Conservation (phyloP, 2,113 vertebrate species). For the Phocoena phocoena region DNA sequence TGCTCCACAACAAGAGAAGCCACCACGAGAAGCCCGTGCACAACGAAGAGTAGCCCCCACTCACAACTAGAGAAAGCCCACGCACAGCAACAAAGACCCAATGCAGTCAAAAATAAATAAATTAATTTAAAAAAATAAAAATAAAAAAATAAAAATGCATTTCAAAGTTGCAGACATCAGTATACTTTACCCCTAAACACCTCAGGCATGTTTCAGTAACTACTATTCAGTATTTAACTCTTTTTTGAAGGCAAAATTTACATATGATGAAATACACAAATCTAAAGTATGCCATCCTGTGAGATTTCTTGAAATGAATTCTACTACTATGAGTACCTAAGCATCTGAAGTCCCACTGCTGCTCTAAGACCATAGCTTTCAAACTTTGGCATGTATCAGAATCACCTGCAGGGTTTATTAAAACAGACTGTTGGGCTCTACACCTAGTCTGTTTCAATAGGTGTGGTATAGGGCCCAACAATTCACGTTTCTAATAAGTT, state of each 20-base stretch:
- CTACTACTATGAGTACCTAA: not conserved
- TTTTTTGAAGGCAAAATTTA: not conserved
- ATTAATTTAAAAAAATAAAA: too few species aligned
- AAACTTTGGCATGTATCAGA: not conserved
- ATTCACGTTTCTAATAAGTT: not conserved
- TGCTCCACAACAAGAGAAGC: too few species aligned
- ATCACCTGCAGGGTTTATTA: not conserved
- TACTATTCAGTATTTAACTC: not conserved
- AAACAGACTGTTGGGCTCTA: not conserved
- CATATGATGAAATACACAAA: not conserved
- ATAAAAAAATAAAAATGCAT: not conserved
- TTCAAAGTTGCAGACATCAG: not conserved
- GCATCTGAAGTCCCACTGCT: not conserved
- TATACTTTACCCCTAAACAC: not conserved
- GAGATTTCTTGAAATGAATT: not conserved
- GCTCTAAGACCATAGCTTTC: not conserved
- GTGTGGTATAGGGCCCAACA: not conserved
- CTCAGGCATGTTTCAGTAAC: not conserved
- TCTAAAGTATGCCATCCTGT: not conserved
- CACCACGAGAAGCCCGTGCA: too few species aligned
- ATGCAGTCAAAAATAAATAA: too few species aligned
- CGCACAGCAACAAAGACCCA: too few species aligned
- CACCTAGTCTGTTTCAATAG: not conserved
- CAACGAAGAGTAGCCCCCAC: too few species aligned
- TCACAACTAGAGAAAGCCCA: too few species aligned